Evolutionary conservation across 2,113 vertebrate genomes (phyloP), one percentile per base, ranked within the genome.

Genomic region (Toxotes jaculatrix): DNA sequence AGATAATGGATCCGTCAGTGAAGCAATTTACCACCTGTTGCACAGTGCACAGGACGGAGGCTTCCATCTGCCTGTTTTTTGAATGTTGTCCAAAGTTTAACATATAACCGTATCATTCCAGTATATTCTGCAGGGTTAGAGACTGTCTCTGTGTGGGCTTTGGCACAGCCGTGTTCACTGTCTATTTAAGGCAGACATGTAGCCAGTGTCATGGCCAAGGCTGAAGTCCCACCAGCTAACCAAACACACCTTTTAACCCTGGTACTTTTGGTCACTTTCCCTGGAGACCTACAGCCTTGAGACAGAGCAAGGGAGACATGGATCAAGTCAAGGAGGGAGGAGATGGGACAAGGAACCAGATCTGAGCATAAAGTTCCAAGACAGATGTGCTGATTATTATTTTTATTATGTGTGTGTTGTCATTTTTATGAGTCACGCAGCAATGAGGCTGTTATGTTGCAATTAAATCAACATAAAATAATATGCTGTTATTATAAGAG

Each of bases 191-290:
- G 77, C 32, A 62, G 74, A 64, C 14, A 17, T 45, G 53, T 7
- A 36, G 70, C n/a, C 45, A 34, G 60, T 49, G 59, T 62, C 10
- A 19, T 53, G 40, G 49, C 23, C 11, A n/a, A 34, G 12, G 23
- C 53, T 77, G 11, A 34, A 47, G 64, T 79, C 72, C 53, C 69
- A 74, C 34, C 63, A 83, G 83, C 84, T 82, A 77, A 82, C 80
- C 38, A 87, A 90, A 81, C 83, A 73, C 87, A 77, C 65, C 79
- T 82, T 57, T 27, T 38, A 77, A 38, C 77, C 61, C 32, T 17
- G 40, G 32, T 49, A 7, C 85, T 59, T 38, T 7, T 38, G 38
- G 27, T 65, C 34, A 55, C 62, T 71, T 74, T 70, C 75, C 80
- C 76, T 12, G 13, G 70, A 71, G 71, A 55, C 53, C 7, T 40